Percentiles rank a stretch among this genome's conserved stretches.
These are phyloP conservation scores for Xiphorhynchus elegans DNA, from an alignment of 2,113 vertebrate species.

Conservation along the genomic window DNA sequence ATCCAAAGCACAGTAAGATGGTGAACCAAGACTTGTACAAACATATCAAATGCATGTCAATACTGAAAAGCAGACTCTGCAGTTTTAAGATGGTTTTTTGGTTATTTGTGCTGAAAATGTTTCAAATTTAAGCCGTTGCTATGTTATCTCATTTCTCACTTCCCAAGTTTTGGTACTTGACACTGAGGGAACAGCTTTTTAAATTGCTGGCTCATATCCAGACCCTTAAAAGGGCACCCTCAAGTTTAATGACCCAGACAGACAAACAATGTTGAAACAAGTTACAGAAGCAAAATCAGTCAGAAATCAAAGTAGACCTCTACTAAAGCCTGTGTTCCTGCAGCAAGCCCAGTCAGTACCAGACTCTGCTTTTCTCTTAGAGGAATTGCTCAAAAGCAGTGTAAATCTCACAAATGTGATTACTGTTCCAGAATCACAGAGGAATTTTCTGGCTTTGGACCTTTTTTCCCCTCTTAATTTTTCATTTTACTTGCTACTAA, in stretches of 20 bases:
- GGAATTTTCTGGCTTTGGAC: background rate
- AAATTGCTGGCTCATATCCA: background rate
- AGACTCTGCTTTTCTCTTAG: background rate
- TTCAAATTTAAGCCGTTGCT: background rate
- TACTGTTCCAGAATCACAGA: background rate
- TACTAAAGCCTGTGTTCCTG: background rate
- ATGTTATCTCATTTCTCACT: background rate
- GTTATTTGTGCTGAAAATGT: background rate
- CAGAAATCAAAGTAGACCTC: background rate
- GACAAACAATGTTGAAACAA: background rate
- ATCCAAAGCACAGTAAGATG: background rate
- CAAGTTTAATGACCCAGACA: background rate
- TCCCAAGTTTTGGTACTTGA: background rate
- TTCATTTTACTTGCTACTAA: background rate
- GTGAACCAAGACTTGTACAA: slow-evolving; percentile 17
- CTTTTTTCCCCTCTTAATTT: background rate
- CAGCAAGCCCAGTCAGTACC: background rate
- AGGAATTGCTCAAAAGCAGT: background rate
- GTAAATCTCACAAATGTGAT: background rate
- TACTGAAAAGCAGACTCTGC: background rate
- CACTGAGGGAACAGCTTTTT: background rate
- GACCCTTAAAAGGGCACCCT: background rate
- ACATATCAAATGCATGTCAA: background rate
- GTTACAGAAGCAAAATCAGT: background rate
- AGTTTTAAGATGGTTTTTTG: background rate